Conservation (phyloP, 2,797 vertebrate genomes). For the Micromesistius poutassou region DNA sequence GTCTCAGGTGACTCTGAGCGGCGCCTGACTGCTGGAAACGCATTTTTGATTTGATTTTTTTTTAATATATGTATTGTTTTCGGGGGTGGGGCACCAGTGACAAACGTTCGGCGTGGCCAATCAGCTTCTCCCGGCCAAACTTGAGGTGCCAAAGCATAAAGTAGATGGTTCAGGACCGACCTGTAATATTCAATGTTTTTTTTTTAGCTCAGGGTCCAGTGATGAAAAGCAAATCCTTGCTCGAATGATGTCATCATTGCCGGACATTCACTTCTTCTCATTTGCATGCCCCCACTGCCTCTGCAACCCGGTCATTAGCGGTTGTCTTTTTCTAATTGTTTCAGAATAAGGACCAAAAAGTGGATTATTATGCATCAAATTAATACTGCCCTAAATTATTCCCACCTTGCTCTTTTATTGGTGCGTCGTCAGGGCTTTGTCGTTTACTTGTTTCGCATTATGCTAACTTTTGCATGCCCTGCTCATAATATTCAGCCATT, state of each 20-base stretch:
- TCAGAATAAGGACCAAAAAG: conserved; percentile 68
- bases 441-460: not conserved
- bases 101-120: conserved; percentile 32
- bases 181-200: conserved; percentile 48
- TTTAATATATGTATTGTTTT: not conserved
- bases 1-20: conserved; percentile 53
- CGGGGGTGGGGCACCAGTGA: conserved; percentile 54
- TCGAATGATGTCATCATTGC: conserved; percentile 68
- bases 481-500: not conserved
- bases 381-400: conserved; percentile 11
- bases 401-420: not conserved
- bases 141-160: conserved; percentile 60
- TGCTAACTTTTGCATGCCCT: too few species aligned
- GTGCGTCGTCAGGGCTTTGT: not conserved
- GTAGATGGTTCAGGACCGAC: conserved; percentile 49
- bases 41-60: conserved; percentile 6
- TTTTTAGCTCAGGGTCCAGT: conserved; percentile 77
- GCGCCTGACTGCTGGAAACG: conserved; percentile 41
- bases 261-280: conserved; percentile 31
- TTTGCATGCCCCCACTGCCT: not conserved
- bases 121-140: conserved; percentile 42
- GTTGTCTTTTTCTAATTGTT: conserved; percentile 21
- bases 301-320: not conserved
- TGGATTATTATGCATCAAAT: conserved; percentile 32
- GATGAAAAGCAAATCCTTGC: conserved; percentile 58